Evolutionary conservation across 1,140 invertebrate species (phyloP), one percentile per base, ranked within the genome.

Genomic region (Nixonia krombeini): DNA sequence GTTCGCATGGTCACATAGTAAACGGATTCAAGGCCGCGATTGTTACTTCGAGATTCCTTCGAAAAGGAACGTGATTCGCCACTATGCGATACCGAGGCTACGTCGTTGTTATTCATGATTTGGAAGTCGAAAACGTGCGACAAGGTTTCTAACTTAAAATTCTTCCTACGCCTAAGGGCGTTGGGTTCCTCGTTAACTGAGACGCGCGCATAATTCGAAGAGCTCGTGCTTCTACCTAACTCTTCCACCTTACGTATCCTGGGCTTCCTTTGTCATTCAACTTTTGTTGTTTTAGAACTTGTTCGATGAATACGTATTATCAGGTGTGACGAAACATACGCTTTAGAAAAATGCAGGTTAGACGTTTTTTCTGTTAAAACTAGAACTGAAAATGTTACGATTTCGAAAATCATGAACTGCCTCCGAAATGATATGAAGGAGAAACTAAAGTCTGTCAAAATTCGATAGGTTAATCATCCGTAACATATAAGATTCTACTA

Each of bases 81-180:
- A 42, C 28, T 45, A 58, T 53, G 26, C 35, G 31, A 47, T 56
- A 63, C 25, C 50, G 37, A 55, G 28, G 44, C 35, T n/a, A 41
- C 38, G 26, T 25, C 65, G 44, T 31, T 23, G 73, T 63, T 56
- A 78, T 73, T 76, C 64, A 67, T 73, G 68, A 61, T 78, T 76
- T 55, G 64, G 70, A 69, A 68, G 58, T 63, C 74, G 73, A 75
- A 69, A 74, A 77, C 75, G 76, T 62, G 64, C 73, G 66, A 81
- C 79, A 81, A 78, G 78, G 72, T 81, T 80, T 79, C 75, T 68
- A 76, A 78, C 76, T 79, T 81, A 81, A 81, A 79, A 81, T 80
- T 81, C 76, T 68, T 74, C 64, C 58, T 58, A 61, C 41, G 62
- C 65, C 41, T 37, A 49, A 66, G 35, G 50, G 18, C 42, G 52